Conservation (phyloP, 2,113 vertebrate genomes). For the Romanogobio albipinnatus region DNA sequence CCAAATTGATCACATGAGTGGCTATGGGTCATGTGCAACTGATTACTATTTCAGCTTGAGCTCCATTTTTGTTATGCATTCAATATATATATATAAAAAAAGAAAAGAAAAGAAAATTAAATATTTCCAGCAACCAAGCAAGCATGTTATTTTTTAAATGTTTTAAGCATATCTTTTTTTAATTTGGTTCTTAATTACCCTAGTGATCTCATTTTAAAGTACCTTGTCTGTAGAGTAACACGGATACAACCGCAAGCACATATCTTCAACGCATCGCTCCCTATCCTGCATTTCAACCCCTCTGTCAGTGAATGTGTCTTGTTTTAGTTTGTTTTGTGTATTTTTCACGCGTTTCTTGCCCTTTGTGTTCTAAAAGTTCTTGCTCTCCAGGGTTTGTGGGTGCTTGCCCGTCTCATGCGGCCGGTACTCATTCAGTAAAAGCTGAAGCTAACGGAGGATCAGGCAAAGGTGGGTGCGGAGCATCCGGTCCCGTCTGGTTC, state of each 20-base stretch:
- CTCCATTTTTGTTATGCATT: conserved; percentile 69
- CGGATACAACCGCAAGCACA: conserved; percentile 69
- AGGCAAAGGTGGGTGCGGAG: conserved; percentile 75
- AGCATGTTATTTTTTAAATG: conserved; percentile 72
- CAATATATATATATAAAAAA: conserved; percentile 62
- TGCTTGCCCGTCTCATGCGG: conserved; percentile 77
- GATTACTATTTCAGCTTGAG: conserved; percentile 60
- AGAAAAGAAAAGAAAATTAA: conserved; percentile 42
- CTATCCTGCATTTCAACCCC: conserved; percentile 50
- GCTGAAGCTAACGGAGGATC: conserved; percentile 89
- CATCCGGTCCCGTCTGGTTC: conserved; percentile 53
- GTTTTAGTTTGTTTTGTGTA: conserved; percentile 44
- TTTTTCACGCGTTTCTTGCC: conserved; percentile 60
- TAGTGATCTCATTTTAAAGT: conserved; percentile 61
- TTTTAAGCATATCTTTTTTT: conserved; percentile 52
- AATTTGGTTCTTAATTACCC: conserved; percentile 46
- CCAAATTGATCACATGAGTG: conserved; percentile 64
- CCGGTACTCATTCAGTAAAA: conserved; percentile 80
- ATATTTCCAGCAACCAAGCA: conserved; percentile 75
- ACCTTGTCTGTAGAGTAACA: conserved; percentile 62
- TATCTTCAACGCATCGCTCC: conserved; percentile 48
- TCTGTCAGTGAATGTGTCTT: conserved; percentile 37
- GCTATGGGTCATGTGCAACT: conserved; percentile 74
- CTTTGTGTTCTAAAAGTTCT: conserved; percentile 70
- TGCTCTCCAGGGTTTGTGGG: conserved; percentile 69